Conservation (phyloP, 2,797 vertebrate genomes). For the Poecilia gillii region DNA sequence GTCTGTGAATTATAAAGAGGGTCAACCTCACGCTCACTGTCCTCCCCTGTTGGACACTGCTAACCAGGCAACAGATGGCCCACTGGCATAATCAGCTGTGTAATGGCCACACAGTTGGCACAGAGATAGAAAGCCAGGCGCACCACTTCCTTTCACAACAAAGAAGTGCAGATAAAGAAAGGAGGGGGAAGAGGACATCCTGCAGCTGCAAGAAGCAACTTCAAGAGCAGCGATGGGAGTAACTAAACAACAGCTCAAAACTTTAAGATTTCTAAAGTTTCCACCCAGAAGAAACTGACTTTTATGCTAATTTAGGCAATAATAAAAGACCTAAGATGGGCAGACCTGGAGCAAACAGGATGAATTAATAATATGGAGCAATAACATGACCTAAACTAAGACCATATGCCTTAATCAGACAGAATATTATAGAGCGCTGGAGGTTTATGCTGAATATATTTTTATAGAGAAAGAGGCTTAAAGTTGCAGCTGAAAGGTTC, state of each 20-base stretch:
- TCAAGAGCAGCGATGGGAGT: background rate
- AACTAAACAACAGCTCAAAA: background rate
- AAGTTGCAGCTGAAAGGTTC: background rate
- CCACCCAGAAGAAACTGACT: background rate
- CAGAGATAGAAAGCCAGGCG: constrained; percentile 6
- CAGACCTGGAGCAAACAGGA: background rate
- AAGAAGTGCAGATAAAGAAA: constrained; percentile 21
- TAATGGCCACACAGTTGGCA: constrained; percentile 48
- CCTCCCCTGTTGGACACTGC: constrained; percentile 48
- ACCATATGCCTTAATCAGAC: background rate
- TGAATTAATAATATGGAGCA: background rate
- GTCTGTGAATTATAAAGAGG: constrained; percentile 54
- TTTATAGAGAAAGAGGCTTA: background rate
- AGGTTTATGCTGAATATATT: background rate
- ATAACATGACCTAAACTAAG: background rate
- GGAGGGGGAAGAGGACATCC: constrained; percentile 14
- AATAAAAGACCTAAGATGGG: background rate
- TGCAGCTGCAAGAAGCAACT: constrained; percentile 19
- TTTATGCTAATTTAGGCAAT: background rate
- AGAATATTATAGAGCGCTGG: background rate
- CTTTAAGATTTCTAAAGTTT: background rate
- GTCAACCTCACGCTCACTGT: constrained; percentile 52
- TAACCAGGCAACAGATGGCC: constrained; percentile 75
- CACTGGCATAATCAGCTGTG: constrained; percentile 62
- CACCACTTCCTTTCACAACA: constrained; percentile 18